Conservation (phyloP, 2,113 vertebrate species). For the Redunca redunca region DNA sequence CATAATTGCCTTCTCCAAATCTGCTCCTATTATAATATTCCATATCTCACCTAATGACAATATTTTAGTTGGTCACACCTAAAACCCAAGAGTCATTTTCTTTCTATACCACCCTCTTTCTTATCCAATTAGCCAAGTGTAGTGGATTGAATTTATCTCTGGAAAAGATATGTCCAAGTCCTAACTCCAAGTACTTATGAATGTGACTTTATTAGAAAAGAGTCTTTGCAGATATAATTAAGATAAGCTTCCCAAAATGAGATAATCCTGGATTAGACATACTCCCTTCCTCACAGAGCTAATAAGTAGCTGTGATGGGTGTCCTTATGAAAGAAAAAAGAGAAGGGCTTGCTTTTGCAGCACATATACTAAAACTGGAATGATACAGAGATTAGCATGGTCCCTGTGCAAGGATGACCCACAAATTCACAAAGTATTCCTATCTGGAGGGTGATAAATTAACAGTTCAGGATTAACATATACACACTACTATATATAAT, state of each 20-base stretch:
- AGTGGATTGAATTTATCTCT: not conserved
- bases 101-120: not conserved
- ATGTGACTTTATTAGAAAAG: not conserved
- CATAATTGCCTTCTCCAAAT: not conserved
- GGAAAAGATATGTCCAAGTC: not conserved
- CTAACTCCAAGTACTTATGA: not conserved
- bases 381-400: not conserved
- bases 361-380: not conserved
- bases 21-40: not conserved
- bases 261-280: not conserved
- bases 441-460: not conserved
- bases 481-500: not conserved
- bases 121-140: not conserved
- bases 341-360: not conserved
- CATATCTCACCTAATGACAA: not conserved
- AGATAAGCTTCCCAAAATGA: not conserved
- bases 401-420: not conserved
- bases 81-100: not conserved
- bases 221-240: not conserved
- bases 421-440: not conserved
- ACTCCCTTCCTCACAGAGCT: not conserved
- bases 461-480: not conserved
- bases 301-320: not conserved
- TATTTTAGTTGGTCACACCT: not conserved
- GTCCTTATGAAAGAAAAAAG: not conserved